Percentiles rank a stretch among this genome's conserved stretches.
Conservation (phyloP, 2,888 invertebrate genomes). For the Dusona sp. region DNA sequence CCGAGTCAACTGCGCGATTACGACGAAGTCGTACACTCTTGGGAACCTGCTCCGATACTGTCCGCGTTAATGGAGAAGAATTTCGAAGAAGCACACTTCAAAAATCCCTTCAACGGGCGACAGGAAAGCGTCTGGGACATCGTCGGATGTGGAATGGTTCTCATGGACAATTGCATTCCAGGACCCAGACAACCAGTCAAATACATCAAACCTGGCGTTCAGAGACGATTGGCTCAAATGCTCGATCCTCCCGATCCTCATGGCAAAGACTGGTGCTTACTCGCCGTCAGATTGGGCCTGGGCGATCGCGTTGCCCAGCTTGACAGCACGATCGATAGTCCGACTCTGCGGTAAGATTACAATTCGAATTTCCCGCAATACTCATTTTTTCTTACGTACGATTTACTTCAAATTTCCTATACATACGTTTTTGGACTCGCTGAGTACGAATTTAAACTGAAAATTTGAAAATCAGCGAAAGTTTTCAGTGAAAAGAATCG, state of each 20-base stretch:
- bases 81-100: conserved; percentile 80
- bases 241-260: conserved; percentile 90
- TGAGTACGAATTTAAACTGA: no score
- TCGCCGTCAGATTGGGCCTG: conserved; percentile 89
- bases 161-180: conserved; percentile 81
- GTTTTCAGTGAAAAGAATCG: no score
- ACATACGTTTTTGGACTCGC: no score
- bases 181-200: conserved; percentile 85
- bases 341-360: conserved; percentile 79
- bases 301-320: conserved; percentile 85
- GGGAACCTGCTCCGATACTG: conserved; percentile 80
- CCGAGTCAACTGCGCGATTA: conserved; percentile 86
- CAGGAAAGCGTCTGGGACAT: conserved; percentile 83
- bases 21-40: conserved; percentile 82
- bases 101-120: conserved; percentile 82
- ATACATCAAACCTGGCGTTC: conserved; percentile 87
- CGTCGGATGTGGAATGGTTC: conserved; percentile 80
- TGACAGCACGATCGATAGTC: conserved; percentile 82
- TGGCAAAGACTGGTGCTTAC: conserved; percentile 91
- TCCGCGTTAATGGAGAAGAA: conserved; percentile 80
- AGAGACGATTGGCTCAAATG: conserved; percentile 88
- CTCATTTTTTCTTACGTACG: no score
- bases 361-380: neutral
- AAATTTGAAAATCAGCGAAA: no score
- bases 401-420: no score